Percentiles rank a stretch among this genome's conserved stretches.
Evolutionary conservation across 2,797 vertebrate species (phyloP).

Genomic region (Tauraco hartlaubi): DNA sequence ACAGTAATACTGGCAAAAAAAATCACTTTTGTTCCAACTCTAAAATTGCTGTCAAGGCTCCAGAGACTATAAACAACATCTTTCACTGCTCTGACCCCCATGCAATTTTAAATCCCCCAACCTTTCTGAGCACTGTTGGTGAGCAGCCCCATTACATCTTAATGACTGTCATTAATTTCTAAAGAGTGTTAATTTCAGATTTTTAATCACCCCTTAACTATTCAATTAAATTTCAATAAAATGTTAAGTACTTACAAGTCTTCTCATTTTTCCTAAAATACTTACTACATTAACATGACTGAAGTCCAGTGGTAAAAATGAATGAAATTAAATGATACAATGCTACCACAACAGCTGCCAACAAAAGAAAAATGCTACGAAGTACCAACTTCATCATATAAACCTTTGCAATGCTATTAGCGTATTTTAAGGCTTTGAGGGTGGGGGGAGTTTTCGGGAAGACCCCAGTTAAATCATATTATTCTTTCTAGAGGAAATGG

Average conservation of each 20-base stretch:
- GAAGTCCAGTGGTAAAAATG: slow-evolving; percentile 81
- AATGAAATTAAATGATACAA: slow-evolving; percentile 79
- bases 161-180: slow-evolving; percentile 92
- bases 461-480: not conserved
- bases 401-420: not conserved
- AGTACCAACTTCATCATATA: slow-evolving; percentile 26
- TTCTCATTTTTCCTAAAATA: slow-evolving; percentile 88
- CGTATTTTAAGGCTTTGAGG: slow-evolving; percentile 20
- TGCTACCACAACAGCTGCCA: slow-evolving; percentile 67
- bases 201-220: slow-evolving; percentile 93
- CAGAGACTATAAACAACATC: slow-evolving; percentile 87
- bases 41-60: slow-evolving; percentile 83
- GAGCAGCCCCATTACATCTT: slow-evolving; percentile 94
- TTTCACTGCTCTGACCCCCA: slow-evolving; percentile 88
- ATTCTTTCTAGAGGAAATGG: not conserved
- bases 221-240: slow-evolving; percentile 93
- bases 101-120: slow-evolving; percentile 92
- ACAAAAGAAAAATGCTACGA: slow-evolving; percentile 56
- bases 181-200: slow-evolving; percentile 92
- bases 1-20: slow-evolving; percentile 75
- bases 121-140: slow-evolving; percentile 88
- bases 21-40: slow-evolving; percentile 82
- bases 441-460: not conserved
- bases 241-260: slow-evolving; percentile 90
- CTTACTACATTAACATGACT: slow-evolving; percentile 86